A percentile compares a stretch with the other conserved stretches of the same genome.
These are phyloP conservation scores for Cherax destructor DNA, from an alignment of 1,140 invertebrate genomes.

Conservation along the genomic window DNA sequence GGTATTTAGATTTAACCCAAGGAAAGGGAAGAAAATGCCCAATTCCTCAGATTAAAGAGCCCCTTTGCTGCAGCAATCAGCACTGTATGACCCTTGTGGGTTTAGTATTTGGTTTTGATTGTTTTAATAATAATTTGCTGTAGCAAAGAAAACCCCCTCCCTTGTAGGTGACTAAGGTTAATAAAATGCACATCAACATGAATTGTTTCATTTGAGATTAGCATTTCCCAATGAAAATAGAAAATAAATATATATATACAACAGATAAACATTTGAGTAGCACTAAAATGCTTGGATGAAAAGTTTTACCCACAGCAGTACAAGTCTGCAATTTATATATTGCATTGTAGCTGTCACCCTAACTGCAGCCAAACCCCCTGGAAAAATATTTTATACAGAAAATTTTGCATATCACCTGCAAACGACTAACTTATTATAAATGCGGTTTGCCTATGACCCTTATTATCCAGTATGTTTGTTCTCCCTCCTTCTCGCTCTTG, in stretches of 20 bases:
- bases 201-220: conserved; percentile 50
- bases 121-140: no score
- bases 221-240: conserved; percentile 51
- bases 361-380: neutral
- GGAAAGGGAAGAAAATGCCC: no score
- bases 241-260: conserved; percentile 59
- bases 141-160: no score
- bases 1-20: no score
- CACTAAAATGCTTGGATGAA: conserved; percentile 47
- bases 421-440: neutral
- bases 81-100: no score
- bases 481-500: neutral
- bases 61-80: no score
- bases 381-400: neutral
- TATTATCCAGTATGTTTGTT: neutral
- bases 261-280: conserved; percentile 52
- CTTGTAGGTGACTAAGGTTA: neutral
- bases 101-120: no score
- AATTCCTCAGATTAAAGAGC: no score
- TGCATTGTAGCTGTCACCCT: neutral
- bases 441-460: no score
- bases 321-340: conserved; percentile 33
- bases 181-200: conserved; percentile 41
- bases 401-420: neutral
- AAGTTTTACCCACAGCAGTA: conserved; percentile 42